Evolutionary conservation across 2,113 vertebrate species (phyloP).

Genomic region (Aythya baeri): DNA sequence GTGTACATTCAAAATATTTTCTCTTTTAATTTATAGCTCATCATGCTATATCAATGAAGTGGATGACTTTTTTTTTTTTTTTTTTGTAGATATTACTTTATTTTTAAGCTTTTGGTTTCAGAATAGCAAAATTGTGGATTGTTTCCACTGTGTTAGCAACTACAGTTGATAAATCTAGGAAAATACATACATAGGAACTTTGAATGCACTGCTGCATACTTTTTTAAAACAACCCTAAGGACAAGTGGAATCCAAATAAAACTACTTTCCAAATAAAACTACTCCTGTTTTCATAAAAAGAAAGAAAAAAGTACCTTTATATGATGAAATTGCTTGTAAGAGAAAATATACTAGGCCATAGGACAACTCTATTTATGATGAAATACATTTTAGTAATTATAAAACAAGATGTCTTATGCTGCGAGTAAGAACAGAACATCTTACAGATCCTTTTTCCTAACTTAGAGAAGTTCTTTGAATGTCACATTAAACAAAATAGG

Average conservation of each 20-base stretch:
- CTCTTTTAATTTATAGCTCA: constrained; percentile 33
- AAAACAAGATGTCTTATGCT: not conserved
- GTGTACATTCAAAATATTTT: constrained; percentile 13
- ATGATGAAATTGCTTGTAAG: not conserved
- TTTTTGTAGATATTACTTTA: not conserved
- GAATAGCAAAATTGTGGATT: not conserved
- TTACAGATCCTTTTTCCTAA: not conserved
- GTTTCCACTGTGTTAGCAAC: constrained; percentile 16
- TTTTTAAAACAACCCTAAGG: not conserved
- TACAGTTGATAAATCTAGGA: not conserved
- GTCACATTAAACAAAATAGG: not conserved
- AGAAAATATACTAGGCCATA: not conserved
- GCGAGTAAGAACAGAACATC: not conserved
- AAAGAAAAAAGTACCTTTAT: not conserved
- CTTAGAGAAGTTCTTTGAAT: not conserved
- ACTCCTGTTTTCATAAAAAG: not conserved
- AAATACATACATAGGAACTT: constrained; percentile 38
- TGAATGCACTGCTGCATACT: not conserved
- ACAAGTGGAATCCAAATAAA: not conserved
- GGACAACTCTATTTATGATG: not conserved
- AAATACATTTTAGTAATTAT: not conserved
- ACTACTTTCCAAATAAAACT: not conserved
- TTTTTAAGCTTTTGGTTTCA: constrained; percentile 65
- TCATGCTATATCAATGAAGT: constrained; percentile 41
- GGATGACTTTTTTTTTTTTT: not conserved